Base-by-base conservation (phyloP, 2,888 invertebrate genomes). In the Caenorhabditis sp. region DNA sequence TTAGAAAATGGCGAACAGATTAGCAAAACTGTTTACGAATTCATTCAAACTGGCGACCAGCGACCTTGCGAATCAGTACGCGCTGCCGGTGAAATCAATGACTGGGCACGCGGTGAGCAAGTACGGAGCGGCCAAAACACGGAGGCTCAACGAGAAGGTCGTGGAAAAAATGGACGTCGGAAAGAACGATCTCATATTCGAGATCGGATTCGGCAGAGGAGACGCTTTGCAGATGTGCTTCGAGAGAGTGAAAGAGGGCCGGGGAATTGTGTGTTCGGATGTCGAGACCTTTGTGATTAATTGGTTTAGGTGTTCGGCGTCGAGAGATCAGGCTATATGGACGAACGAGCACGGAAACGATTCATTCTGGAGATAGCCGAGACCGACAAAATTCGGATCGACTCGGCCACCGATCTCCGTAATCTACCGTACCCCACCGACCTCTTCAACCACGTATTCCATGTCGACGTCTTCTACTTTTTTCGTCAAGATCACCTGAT, bases 391-490 rank as follows among this genome's bases (percentile, higher is more conserved):
- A 70, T 86, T 7, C 74, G 79, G 13, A 78, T 86, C 45, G 85
- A 86, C 39, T 71, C 74, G 43, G 63, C 75, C 4, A 43, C 70
- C 17, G 71, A 87, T 56, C 71, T 85, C 4, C 62, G 81, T 27
- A 81, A 84, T 72, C 72, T 88, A 27, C 86, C 88, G 9, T 88
- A 86, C 59, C 87, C 88, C 7, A 78, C 81, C 8, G 78, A 86
- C 62, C 78, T 85, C 30, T 88, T 88, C 72, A 73, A 85, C 35
- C 79, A 75, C 9, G 71, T 85, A 8, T 87, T 78, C 72, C 88
- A 88, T 56, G 81, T 87, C 15, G 86, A 88, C 62, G 78, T 86
- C 13, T 88, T 86, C 81, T 88, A 88, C 56, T 87, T 87, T 53
- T 70, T 86, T 58, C 70, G 74, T 26, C 77, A 79, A 26, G 78